Evolutionary conservation across 1,140 invertebrate genomes (phyloP).

Genomic region (Lepidurus arcticus): DNA sequence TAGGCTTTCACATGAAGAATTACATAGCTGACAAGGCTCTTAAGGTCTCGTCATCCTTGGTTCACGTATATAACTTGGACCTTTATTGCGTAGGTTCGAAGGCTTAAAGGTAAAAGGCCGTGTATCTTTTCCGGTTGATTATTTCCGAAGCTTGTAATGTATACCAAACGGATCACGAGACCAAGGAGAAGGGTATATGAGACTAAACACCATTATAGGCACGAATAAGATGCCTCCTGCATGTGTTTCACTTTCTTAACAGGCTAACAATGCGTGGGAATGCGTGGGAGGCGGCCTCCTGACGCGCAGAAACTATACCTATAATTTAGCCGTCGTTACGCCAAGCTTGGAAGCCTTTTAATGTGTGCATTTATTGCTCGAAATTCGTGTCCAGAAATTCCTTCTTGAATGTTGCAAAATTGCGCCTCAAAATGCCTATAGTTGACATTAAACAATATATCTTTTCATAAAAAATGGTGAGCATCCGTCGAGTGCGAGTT

Average conservation of each 20-base stretch:
- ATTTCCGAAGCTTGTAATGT: slow-evolving; percentile 5
- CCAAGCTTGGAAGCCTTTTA: no score
- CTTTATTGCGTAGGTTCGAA: not conserved
- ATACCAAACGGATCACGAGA: not conserved
- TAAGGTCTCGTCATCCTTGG: not conserved
- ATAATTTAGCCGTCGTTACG: no score
- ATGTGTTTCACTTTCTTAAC: slow-evolving; percentile 22
- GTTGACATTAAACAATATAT: no score
- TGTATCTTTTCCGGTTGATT: not conserved
- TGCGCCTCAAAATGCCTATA: no score
- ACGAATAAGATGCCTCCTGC: not conserved
- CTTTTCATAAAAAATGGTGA: not conserved
- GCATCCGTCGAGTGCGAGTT: not conserved
- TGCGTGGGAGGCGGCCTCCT: slow-evolving; percentile 2
- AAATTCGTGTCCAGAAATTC: no score
- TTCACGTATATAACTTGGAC: not conserved
- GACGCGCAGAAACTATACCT: not conserved
- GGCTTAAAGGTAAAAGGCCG: slow-evolving; percentile 13
- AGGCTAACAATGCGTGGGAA: not conserved
- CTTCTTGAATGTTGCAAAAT: no score
- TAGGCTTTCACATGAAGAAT: not conserved
- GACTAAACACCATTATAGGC: slow-evolving; percentile 15
- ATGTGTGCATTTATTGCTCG: no score
- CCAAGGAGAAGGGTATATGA: not conserved
- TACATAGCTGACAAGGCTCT: not conserved